Base-by-base conservation (phyloP, 2,113 vertebrate genomes). In the Dendrocopos noguchii region DNA sequence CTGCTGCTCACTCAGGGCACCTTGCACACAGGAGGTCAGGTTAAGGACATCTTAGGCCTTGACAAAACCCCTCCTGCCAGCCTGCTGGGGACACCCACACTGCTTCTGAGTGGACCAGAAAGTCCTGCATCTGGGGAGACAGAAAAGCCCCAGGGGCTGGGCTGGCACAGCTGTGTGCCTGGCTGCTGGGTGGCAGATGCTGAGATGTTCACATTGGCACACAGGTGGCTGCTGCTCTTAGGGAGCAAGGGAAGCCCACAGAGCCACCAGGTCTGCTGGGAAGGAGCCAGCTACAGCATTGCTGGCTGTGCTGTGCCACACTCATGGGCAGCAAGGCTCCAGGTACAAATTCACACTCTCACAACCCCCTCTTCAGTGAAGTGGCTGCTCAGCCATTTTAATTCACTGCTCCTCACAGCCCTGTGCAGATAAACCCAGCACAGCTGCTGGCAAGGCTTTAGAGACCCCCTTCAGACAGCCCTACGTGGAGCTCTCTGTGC, bases 1-100 rank as follows among this genome's bases (percentile, higher is more conserved):
- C 71, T 91, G 83, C 85, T 94, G 90, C 89, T 86, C 77, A 24
- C 11, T 28, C 29, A 15, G 31, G 56, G 12, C 22, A 39, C 8
- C 78, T 42, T 33, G 74, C 70, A 42, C 67, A 52, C 44, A 7
- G 29, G 52, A 66, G 24, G 46, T 59, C 39, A 31, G 57, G 46
- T 28, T 63, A n/a, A 28, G 53, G 61, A 63, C 31, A 76, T 6
- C 0, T 9, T 6, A 70, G 53, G 29, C 25, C 82, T 82, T 72
- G 24, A 20, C 8, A 27, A 12, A 50, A 66, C 21, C 21, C 39
- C 52, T 67, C 18, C 77, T 86, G 83, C 7, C 72, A 91, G 57
- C 68, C 17, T 2, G 25, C 63, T 93, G 90, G 63, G 86, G 39
- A 57, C 8, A 21, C 14, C 39, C 39, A 28, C 64, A 34, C 5